A percentile compares a stretch with the other conserved stretches of the same genome.
Conservation (phyloP, 2,797 vertebrate genomes). For the Tokudaia muenninki region DNA sequence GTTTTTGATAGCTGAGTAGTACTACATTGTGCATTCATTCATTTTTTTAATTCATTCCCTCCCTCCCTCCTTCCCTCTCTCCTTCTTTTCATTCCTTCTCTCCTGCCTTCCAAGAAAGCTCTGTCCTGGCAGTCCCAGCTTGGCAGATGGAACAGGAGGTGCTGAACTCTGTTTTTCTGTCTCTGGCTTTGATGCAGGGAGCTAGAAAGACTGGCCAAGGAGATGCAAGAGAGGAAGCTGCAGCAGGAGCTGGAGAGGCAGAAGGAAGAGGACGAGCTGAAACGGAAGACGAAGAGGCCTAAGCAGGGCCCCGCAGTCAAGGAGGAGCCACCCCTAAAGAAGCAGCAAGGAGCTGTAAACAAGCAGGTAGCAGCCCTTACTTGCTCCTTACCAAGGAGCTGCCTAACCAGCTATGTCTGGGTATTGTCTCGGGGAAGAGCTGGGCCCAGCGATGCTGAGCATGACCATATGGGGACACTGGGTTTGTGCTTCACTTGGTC, state of each 20-base stretch:
- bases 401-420: too few species aligned
- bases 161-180: constrained; percentile 50
- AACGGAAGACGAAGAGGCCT: constrained; percentile 87
- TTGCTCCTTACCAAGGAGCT: neutral
- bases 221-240: constrained; percentile 87
- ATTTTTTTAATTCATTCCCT: neutral
- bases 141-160: neutral
- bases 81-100: neutral
- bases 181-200: constrained; percentile 85
- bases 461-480: neutral
- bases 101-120: neutral
- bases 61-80: neutral
- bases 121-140: neutral
- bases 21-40: too few species aligned
- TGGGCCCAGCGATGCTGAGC: neutral
- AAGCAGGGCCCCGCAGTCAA: constrained; percentile 84
- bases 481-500: too few species aligned
- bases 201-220: constrained; percentile 82
- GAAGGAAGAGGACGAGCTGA: constrained; percentile 90
- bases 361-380: constrained; percentile 86
- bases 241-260: constrained; percentile 87
- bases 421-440: neutral
- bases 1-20: too few species aligned
- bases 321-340: constrained; percentile 86
- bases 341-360: constrained; percentile 73